A percentile compares a stretch with the other conserved stretches of the same genome.
These are phyloP conservation scores for Chaetodon trifascialis DNA, from an alignment of 2,113 vertebrate genomes.

Conservation along the genomic window DNA sequence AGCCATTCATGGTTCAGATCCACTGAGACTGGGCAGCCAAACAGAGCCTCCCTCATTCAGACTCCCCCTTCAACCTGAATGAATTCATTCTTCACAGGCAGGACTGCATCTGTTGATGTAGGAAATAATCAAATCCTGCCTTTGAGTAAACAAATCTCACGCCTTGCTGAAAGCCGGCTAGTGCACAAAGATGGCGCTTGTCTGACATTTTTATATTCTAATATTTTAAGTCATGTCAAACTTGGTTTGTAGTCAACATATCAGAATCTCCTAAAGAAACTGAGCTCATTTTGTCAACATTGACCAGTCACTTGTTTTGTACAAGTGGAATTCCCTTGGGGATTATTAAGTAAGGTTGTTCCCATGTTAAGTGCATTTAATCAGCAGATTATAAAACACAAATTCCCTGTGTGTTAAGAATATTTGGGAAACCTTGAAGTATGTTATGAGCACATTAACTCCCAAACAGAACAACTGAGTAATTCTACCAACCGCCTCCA, in stretches of 20 bases:
- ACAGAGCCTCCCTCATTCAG: constrained; percentile 46
- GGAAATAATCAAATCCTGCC: constrained; percentile 59
- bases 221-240: not conserved
- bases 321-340: constrained; percentile 20
- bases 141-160: constrained; percentile 59
- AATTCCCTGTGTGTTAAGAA: not conserved
- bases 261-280: too few species aligned
- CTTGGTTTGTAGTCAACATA: not conserved
- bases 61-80: constrained; percentile 51
- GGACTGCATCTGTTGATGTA: constrained; percentile 43
- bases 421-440: constrained; percentile 19
- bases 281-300: not conserved
- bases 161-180: constrained; percentile 2
- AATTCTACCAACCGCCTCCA: not conserved
- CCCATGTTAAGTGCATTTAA: constrained; percentile 31
- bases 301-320: not conserved
- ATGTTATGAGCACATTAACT: constrained; percentile 14
- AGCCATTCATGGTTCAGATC: constrained; percentile 35
- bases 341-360: constrained; percentile 37
- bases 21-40: constrained; percentile 18
- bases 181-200: not conserved
- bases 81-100: constrained; percentile 63
- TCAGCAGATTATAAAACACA: constrained; percentile 37
- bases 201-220: not conserved
- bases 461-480: not conserved